These are phyloP conservation scores for Adelphocoris suturalis DNA, from an alignment of 2,888 invertebrate genomes.

Conservation along the genomic window DNA sequence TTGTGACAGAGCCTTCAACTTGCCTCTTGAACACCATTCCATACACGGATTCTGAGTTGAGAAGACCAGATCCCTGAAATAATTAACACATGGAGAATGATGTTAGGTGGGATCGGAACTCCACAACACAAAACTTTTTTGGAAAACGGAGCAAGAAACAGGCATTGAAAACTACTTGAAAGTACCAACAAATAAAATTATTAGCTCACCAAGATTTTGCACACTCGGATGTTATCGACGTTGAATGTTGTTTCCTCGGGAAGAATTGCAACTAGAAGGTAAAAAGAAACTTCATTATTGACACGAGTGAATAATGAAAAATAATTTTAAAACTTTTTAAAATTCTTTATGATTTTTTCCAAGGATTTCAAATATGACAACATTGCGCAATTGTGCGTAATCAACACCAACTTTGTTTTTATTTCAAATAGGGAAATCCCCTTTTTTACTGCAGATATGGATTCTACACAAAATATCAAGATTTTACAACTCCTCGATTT, in stretches of 20 bases:
- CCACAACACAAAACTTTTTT: too few species aligned
- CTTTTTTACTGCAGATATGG: too few species aligned
- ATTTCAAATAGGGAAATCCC: too few species aligned
- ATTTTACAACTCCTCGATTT: too few species aligned
- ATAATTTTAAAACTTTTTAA: too few species aligned
- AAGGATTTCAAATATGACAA: too few species aligned
- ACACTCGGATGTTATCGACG: constrained; percentile 97
- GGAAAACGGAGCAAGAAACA: neutral
- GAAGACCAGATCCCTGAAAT: constrained; percentile 89
- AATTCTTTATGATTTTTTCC: too few species aligned
- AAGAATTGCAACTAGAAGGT: constrained; percentile 85
- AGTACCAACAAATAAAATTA: constrained; percentile 33
- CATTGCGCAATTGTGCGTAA: too few species aligned
- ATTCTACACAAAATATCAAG: too few species aligned
- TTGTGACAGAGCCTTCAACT: constrained; percentile 94
- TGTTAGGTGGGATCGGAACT: too few species aligned
- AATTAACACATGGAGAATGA: constrained; percentile 2
- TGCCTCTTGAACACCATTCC: constrained; percentile 99
- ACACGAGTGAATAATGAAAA: neutral
- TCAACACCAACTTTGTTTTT: too few species aligned
- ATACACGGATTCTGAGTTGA: constrained; percentile 89
- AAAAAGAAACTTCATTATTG: constrained; percentile 68
- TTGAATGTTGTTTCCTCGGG: constrained; percentile 94
- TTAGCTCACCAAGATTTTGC: constrained; percentile 85
- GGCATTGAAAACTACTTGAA: neutral